Evolutionary conservation across 1,140 invertebrate species (phyloP).

Genomic region (Chymomyza costata): DNA sequence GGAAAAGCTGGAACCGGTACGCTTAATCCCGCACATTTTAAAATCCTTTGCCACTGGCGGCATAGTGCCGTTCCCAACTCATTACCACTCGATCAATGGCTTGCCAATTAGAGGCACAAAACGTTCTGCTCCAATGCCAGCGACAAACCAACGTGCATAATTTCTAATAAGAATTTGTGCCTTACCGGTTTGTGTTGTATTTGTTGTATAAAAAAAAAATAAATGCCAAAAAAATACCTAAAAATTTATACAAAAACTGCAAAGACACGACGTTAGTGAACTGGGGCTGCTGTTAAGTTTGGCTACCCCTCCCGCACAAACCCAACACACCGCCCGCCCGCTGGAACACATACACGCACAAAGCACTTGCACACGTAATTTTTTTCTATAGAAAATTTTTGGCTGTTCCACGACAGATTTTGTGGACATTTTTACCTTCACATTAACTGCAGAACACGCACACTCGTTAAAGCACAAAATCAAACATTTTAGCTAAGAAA

Average conservation of each 20-base stretch:
- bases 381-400: slow-evolving; percentile 12
- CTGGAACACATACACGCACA: slow-evolving; percentile 1
- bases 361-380: slow-evolving; percentile 5
- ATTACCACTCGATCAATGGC: not conserved
- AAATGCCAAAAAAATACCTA: no score
- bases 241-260: slow-evolving; percentile 63
- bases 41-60: no score
- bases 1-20: no score
- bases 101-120: slow-evolving; percentile 1
- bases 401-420: no score
- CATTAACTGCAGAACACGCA: slow-evolving; percentile 5
- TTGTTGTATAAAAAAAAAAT: no score
- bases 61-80: no score
- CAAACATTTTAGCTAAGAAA: slow-evolving; percentile 9
- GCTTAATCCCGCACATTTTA: no score
- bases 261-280: slow-evolving; percentile 65
- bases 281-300: slow-evolving; percentile 21
- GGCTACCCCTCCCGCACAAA: slow-evolving; percentile 11
- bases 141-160: slow-evolving; percentile 4
- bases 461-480: no score
- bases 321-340: slow-evolving; percentile 6
- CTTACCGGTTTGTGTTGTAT: no score
- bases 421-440: slow-evolving; percentile 41
- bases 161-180: slow-evolving; percentile 20
- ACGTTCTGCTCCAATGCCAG: not conserved